phyloP scores from a whole-genome alignment of 2,797 vertebrate species.

The Manis crassicaudata region DNA sequence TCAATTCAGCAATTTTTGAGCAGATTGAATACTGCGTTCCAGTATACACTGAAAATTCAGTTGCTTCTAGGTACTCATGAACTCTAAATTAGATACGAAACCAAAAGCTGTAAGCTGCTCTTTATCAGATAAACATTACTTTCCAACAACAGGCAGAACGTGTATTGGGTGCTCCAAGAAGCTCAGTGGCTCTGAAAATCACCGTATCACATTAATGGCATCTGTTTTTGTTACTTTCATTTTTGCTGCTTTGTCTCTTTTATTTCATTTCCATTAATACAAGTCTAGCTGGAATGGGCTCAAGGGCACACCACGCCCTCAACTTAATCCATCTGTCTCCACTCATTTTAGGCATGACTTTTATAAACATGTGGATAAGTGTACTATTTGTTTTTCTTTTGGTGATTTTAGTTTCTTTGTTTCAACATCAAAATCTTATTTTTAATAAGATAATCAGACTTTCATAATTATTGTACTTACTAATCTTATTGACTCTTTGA shows the following conservation, averaged over 20 bases:
- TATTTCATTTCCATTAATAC: background rate
- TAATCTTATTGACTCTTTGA: background rate
- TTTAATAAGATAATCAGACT: background rate
- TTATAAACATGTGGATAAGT: background rate
- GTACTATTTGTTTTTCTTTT: background rate
- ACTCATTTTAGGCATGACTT: background rate
- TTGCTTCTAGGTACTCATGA: background rate
- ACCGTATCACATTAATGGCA: background rate
- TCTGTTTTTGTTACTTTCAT: background rate
- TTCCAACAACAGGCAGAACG: background rate
- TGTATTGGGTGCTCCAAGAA: background rate
- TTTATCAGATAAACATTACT: background rate
- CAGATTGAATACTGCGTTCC: background rate
- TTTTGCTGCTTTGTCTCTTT: background rate
- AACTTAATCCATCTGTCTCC: background rate
- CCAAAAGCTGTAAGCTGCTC: background rate
- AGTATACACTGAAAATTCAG: background rate
- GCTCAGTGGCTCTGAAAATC: background rate
- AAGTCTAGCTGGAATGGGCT: background rate
- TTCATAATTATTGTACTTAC: background rate
- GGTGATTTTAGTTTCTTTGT: background rate
- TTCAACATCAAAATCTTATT: background rate
- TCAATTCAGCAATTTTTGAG: background rate
- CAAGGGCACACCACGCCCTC: background rate
- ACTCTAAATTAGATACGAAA: background rate